Evolutionary conservation across 2,797 vertebrate species (phyloP).

Genomic region (Percopsis omiscomaycus): DNA sequence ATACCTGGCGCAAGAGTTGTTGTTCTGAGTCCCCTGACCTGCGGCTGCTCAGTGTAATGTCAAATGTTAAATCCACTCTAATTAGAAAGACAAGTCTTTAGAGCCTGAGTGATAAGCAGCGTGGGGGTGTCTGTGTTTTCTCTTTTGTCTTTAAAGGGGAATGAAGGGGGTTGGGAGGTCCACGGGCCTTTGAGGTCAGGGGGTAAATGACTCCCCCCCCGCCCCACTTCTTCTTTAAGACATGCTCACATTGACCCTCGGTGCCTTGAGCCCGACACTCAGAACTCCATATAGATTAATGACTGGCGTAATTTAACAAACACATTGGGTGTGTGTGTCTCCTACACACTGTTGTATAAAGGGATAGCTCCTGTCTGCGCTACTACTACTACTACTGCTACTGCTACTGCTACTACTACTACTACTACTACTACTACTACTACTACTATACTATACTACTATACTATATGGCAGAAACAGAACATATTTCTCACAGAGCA

Average conservation of each 20-base stretch:
- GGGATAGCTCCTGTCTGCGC: conserved; percentile 32
- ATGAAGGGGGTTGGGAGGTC: conserved; percentile 42
- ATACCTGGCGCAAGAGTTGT: conserved; percentile 5
- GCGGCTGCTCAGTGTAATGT: conserved; percentile 58
- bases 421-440: conserved; percentile 19
- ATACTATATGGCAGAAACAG: conserved; percentile 8
- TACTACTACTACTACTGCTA: conserved; percentile 23
- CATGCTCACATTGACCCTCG: conserved; percentile 38
- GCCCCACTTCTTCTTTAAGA: conserved; percentile 34
- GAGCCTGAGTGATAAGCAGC: conserved; percentile 50
- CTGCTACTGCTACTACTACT: conserved; percentile 25
- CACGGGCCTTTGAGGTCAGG: conserved; percentile 58
- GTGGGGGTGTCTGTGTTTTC: conserved; percentile 56
- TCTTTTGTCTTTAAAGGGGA: conserved; percentile 61
- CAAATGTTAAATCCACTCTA: conserved; percentile 70
- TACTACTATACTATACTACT: conserved; percentile 26
- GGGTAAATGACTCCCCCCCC: conserved; percentile 44
- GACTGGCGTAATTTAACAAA: conserved; percentile 45
- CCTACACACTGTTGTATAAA: conserved; percentile 19
- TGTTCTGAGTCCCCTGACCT: conserved; percentile 50
- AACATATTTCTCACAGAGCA: conserved; percentile 33
- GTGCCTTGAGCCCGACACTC: conserved; percentile 22
- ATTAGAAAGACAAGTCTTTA: conserved; percentile 64
- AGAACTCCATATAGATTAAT: conserved; percentile 42
- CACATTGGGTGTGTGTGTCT: neutral